Conservation (phyloP, 1,140 invertebrate species). For the Euglossa dilemma region DNA sequence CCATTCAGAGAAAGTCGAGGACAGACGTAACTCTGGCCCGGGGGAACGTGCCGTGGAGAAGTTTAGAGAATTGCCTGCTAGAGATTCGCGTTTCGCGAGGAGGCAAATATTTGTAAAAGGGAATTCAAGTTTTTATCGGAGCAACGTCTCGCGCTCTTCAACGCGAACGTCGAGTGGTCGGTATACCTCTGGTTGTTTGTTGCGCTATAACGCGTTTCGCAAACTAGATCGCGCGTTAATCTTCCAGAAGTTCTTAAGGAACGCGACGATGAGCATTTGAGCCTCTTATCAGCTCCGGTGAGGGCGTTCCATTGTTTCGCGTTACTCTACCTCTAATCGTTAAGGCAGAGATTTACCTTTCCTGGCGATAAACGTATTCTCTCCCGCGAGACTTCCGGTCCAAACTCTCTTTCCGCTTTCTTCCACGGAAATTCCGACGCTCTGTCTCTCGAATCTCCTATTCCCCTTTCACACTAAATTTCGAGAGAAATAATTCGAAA, state of each 20-base stretch:
- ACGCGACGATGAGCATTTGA: background rate
- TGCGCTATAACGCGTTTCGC: background rate
- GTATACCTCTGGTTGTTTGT: background rate
- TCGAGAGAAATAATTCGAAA: no score
- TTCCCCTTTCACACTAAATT: no score
- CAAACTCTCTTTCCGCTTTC: background rate
- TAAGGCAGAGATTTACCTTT: background rate
- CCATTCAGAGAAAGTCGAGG: background rate
- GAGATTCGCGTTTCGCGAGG: background rate
- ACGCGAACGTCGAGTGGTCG: background rate
- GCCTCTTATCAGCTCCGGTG: background rate
- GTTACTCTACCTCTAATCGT: background rate
- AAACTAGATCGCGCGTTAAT: background rate
- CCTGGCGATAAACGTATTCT: background rate
- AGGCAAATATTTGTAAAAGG: background rate
- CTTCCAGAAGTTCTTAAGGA: background rate
- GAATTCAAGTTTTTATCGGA: constrained; percentile 4
- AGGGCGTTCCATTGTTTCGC: background rate
- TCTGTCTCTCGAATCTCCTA: no score
- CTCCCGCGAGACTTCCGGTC: background rate
- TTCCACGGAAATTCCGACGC: no score
- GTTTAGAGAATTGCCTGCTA: background rate
- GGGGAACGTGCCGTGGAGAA: background rate
- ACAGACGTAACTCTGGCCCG: background rate
- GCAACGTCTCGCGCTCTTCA: background rate